These are phyloP conservation scores for Hydrozoanthus gracilis DNA, from an alignment of 92 coral and sea anemone species.

Conservation along the genomic window DNA sequence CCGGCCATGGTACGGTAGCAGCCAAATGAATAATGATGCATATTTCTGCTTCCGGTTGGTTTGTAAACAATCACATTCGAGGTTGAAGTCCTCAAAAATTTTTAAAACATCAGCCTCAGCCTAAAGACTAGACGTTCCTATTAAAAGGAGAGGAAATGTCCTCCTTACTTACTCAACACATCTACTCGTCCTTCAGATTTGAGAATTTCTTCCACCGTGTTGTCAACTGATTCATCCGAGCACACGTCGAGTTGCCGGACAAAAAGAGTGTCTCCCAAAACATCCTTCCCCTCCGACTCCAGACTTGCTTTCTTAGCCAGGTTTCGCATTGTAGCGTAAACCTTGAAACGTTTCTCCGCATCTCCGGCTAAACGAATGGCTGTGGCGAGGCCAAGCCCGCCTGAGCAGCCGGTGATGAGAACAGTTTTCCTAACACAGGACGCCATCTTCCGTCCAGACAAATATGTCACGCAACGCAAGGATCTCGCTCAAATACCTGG, in stretches of 20 bases:
- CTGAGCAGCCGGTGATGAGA: constrained; percentile 87
- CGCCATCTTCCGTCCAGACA: too few species aligned
- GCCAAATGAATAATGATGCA: too few species aligned
- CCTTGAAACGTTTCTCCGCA: constrained; percentile 79
- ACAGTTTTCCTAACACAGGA: constrained; percentile 44
- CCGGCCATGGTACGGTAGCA: too few species aligned
- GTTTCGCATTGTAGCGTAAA: constrained; percentile 92
- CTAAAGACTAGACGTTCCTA: too few species aligned
- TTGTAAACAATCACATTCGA: too few species aligned
- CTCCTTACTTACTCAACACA: constrained; percentile 72
- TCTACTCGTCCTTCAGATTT: constrained; percentile 76
- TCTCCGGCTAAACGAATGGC: constrained; percentile 86
- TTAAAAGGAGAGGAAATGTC: background rate
- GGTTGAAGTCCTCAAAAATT: too few species aligned
- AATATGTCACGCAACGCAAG: too few species aligned
- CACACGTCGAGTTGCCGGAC: constrained; percentile 81
- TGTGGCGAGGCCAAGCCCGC: constrained; percentile 81
- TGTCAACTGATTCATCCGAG: constrained; percentile 82
- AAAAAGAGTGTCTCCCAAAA: constrained; percentile 76
- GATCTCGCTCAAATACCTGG: too few species aligned
- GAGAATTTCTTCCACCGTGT: constrained; percentile 69
- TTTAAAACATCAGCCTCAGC: too few species aligned
- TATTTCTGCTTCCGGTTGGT: too few species aligned
- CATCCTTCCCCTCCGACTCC: constrained; percentile 67
- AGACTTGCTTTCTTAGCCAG: constrained; percentile 72